Evolutionary conservation across 2,113 vertebrate genomes (phyloP), one percentile per base, ranked within the genome.

Genomic region (Brachyistius frenatus): DNA sequence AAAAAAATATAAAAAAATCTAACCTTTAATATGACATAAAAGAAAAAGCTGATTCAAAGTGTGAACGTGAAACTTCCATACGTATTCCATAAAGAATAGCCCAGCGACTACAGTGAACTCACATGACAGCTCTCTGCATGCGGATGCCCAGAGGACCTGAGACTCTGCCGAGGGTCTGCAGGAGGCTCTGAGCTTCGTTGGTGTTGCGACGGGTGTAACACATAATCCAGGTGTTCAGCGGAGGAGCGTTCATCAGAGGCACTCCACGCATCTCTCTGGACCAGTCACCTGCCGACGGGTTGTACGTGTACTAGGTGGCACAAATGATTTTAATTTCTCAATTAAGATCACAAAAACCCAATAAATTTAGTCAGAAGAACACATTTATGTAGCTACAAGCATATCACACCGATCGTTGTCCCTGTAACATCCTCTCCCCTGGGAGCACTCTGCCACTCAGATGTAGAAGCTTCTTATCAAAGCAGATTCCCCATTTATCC

Each of bases 401-500:
- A 10, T 23, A 46, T 50, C 60, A 3, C 85, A 99, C 97, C 84
- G 83, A 89, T 84, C 81, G 93, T 55, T 92, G 72, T 46, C 94
- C 95, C 47, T 98, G 98, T 61, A 95, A 81, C 75, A 99, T 96
- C 90, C 92, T 97, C 86, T 99, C 98, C 1, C 87, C 50, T 70
- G 96, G 96, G 65, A 98, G 91, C 44, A 98, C 94, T 89, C 98
- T 94, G 79, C 95, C 97, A 1, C 66, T 90, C 75, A 99, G 91
- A 47, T 90, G 93, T n/a, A 97, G 76, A 55, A 97, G 89, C 16
- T 93, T 88, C 35, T 94, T 94, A 79, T 98, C 97, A 81, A 99
- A 99, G 86, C 85, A 94, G 33, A 99, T 89, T 36, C 98, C 97
- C 97, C 97, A 99, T 76, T 95, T 95, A 1, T 80, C 90, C 64